A percentile compares a stretch with the other conserved stretches of the same genome.
These are phyloP conservation scores for Cyphomyrus plagiostoma DNA, from an alignment of 2,113 vertebrate species.

Conservation along the genomic window DNA sequence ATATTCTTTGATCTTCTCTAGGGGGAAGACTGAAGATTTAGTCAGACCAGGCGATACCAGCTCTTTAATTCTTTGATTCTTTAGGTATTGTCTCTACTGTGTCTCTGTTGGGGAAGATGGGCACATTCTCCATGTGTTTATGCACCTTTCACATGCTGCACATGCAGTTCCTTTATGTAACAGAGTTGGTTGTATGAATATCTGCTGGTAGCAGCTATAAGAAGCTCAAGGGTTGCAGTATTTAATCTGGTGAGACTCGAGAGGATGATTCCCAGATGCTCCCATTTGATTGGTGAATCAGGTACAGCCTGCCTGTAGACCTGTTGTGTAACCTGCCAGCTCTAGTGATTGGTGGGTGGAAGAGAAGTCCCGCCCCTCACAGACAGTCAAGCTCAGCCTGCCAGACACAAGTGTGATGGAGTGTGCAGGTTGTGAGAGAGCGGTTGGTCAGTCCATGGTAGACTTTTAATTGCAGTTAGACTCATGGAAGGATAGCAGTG, in stretches of 20 bases:
- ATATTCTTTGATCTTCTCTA: neutral
- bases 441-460: conserved; percentile 9
- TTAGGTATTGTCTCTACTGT: neutral
- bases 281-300: neutral
- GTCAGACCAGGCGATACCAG: neutral
- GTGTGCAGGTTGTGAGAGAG: neutral
- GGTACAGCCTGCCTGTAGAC: conserved; percentile 51
- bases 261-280: neutral
- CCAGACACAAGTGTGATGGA: neutral
- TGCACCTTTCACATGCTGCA: neutral
- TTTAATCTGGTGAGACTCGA: conserved; percentile 11
- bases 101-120: neutral
- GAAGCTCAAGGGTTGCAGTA: neutral
- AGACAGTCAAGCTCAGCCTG: neutral
- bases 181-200: conserved; percentile 1
- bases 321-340: conserved; percentile 61
- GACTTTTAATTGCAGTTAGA: conserved; percentile 16
- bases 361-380: neutral
- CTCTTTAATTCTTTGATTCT: neutral
- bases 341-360: neutral
- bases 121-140: neutral
- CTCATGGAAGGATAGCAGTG: neutral
- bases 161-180: neutral
- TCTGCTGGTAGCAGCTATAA: neutral
- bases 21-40: neutral